A percentile compares a stretch with the other conserved stretches of the same genome.
phyloP scores from a whole-genome alignment of 2,888 invertebrate genomes.

The Zaprionus bogoriensis region DNA sequence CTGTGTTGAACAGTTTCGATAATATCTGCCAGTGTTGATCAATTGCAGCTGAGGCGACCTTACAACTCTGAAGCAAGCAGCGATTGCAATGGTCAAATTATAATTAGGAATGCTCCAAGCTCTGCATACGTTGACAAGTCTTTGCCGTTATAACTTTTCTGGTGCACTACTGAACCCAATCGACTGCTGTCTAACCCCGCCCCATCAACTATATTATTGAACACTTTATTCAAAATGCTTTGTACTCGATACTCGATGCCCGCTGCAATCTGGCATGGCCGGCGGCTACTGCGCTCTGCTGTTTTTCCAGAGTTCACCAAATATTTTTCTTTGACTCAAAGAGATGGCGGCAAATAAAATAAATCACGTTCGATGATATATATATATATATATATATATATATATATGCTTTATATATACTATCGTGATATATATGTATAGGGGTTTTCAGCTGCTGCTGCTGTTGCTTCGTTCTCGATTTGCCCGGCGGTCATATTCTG shows the following conservation, averaged over 20 bases:
- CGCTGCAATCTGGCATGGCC: not conserved
- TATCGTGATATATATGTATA: not conserved
- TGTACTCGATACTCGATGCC: not conserved
- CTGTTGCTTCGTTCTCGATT: constrained; percentile 16
- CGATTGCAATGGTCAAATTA: no score
- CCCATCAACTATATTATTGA: not conserved
- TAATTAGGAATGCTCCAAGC: no score
- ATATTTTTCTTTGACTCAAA: constrained; percentile 61
- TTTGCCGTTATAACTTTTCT: not conserved
- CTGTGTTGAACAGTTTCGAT: no score
- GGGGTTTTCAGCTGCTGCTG: not conserved
- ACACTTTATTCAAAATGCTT: not conserved
- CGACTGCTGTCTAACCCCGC: not conserved
- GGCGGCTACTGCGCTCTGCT: constrained; percentile 3
- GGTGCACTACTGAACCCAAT: not conserved
- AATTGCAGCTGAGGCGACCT: no score
- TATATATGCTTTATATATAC: no score
- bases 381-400: constrained; percentile 3
- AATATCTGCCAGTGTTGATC: no score
- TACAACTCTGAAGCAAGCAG: no score
- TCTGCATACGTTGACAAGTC: no score
- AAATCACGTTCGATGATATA: constrained; percentile 68
- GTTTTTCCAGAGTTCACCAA: constrained; percentile 34
- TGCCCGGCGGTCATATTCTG: constrained; percentile 51
- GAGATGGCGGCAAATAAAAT: constrained; percentile 41